Conservation (phyloP, 2,797 vertebrate genomes). For the Melanotaenia trifasciata region DNA sequence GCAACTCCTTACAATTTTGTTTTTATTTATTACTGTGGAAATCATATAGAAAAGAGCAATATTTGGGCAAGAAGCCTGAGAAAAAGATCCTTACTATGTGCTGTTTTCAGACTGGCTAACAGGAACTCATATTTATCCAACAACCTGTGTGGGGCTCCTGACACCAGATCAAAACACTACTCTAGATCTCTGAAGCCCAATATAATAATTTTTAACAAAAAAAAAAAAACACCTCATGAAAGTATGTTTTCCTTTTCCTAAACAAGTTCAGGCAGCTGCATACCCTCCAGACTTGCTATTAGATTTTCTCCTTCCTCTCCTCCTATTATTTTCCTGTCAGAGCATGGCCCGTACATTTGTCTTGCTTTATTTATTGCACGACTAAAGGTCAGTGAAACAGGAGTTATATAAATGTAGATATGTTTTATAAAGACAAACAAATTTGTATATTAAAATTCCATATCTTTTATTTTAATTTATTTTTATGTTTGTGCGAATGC, state of each 20-base stretch:
- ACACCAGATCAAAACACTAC: not conserved
- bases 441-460: not conserved
- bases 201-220: not conserved
- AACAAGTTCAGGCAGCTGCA: conserved; percentile 6
- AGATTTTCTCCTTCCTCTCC: not conserved
- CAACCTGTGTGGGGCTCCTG: not conserved
- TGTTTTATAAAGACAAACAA: conserved; percentile 4
- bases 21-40: not conserved
- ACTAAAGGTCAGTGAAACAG: not conserved
- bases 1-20: not conserved
- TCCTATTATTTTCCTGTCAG: not conserved
- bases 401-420: not conserved
- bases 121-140: not conserved
- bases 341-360: not conserved
- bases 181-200: not conserved
- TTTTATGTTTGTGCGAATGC: conserved; percentile 69
- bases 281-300: not conserved
- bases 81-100: not conserved
- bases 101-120: not conserved
- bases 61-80: not conserved
- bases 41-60: not conserved
- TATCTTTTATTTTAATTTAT: conserved; percentile 23
- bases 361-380: not conserved
- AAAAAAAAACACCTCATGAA: too few species aligned
- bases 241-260: not conserved